Base-by-base conservation (phyloP, 2,113 vertebrate genomes). In the Platysternon megacephalum region DNA sequence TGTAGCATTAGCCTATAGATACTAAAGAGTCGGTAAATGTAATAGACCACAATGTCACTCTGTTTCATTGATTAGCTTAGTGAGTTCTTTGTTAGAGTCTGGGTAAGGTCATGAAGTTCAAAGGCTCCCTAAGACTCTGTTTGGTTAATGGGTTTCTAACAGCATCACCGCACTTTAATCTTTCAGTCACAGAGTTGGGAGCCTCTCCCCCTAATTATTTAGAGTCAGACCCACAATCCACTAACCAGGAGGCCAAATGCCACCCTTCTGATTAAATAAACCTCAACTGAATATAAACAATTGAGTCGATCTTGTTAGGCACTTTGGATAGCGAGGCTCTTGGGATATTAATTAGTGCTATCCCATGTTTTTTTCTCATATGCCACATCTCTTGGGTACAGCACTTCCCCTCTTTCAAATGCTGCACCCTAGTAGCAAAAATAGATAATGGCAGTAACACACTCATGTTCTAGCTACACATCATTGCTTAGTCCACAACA, bases 121-220 rank as follows among this genome's bases (percentile, higher is more conserved):
- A 94, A 92, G 42, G n/a, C 90, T 95, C 74, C 83, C 94, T 94
- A 97, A 93, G 92, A 90, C 74, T 92, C 81, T 91, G 39, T 88
- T 93, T 96, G 90, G 90, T 94, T 93, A 91, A 94, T 89, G 84
- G 95, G 95, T 94, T 97, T 93, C 87, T 84, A 95, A 8, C 52
- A 80, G 83, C 72, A 72, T 32, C n/a, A 1, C 39, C 72, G 49
- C 56, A 79, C 48, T 94, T 89, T 42, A 93, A 91, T 92, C 85
- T 95, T 89, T 92, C 52, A 72, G 42, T 95, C 53, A 52, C 51
- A 81, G 86, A 93, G 85, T 55, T 89, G 79, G 68, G 87, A 56
- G 87, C 85, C 61, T 94, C 83, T 11, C 44, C 39, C 10, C 28
- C 74, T 53, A 83, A 91, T 86, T 91, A 78, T 1, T 35, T 53